A percentile compares a stretch with the other conserved stretches of the same genome.
Evolutionary conservation across 2,888 invertebrate species (phyloP).

Genomic region (Operophtera brumata): DNA sequence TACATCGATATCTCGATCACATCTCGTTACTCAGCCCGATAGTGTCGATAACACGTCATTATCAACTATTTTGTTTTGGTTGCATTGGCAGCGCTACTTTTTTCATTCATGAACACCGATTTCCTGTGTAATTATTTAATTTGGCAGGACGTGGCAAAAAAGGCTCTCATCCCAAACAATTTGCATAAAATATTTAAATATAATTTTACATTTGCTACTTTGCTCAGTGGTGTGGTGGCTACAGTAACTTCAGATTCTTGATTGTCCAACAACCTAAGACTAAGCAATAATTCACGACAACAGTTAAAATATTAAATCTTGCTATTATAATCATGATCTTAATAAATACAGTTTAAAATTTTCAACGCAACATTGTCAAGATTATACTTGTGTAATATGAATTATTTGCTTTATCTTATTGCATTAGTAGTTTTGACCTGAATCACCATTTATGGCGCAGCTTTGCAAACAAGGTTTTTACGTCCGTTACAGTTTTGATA

Average conservation of each 20-base stretch:
- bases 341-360: slow-evolving; percentile 1
- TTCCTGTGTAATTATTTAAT: slow-evolving; percentile 27
- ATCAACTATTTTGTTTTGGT: slow-evolving; percentile 40
- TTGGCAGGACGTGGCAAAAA: slow-evolving; percentile 22
- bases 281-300: neutral
- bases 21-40: slow-evolving; percentile 43
- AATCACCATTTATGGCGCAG: slow-evolving; percentile 23
- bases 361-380: slow-evolving; percentile 19
- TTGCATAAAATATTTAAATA: slow-evolving; percentile 19
- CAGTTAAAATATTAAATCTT: neutral
- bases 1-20: slow-evolving; percentile 44
- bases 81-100: slow-evolving; percentile 26
- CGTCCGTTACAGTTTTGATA: slow-evolving; percentile 5
- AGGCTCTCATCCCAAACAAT: slow-evolving; percentile 12
- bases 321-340: neutral
- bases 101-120: slow-evolving; percentile 22
- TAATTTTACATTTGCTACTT: neutral
- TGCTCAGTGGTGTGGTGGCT: slow-evolving; percentile 4
- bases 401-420: slow-evolving; percentile 29
- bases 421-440: slow-evolving; percentile 25
- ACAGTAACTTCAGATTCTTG: neutral
- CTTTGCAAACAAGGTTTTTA: slow-evolving; percentile 17
- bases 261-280: neutral
- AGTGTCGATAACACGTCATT: slow-evolving; percentile 44
- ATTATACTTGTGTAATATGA: slow-evolving; percentile 23